A percentile compares a stretch with the other conserved stretches of the same genome.
phyloP scores from a whole-genome alignment of 2,888 invertebrate species.

The Dugesia japonica region DNA sequence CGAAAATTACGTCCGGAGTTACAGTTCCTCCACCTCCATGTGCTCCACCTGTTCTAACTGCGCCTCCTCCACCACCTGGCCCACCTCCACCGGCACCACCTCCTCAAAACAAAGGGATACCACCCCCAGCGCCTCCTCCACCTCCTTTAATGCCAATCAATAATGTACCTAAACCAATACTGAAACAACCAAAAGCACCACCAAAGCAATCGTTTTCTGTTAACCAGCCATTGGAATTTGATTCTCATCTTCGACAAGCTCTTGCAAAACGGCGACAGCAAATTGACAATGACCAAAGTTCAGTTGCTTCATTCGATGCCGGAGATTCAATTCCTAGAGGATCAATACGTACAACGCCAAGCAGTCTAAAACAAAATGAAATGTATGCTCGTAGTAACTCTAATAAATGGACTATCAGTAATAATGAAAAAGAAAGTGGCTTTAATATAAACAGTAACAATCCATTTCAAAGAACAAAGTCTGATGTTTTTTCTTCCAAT shows the following conservation, averaged over 20 bases:
- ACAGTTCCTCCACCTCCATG: too few relatives aligned
- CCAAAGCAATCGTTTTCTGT: background rate
- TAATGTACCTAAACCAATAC: slow-evolving; percentile 4
- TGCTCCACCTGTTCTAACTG: too few relatives aligned
- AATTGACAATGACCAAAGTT: background rate
- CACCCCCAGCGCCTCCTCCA: background rate
- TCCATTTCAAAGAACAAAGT: background rate
- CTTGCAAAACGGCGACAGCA: background rate
- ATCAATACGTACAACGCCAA: background rate
- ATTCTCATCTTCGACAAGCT: slow-evolving; percentile 2
- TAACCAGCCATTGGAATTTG: background rate
- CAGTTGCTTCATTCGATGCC: background rate
- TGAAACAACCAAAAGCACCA: background rate
- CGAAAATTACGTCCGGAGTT: too few relatives aligned
- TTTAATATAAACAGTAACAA: background rate
- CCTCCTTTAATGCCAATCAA: background rate
- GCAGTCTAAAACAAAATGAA: background rate
- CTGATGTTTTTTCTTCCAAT: background rate
- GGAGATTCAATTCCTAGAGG: background rate
- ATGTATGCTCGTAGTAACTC: background rate
- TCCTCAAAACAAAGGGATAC: background rate
- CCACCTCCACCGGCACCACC: background rate
- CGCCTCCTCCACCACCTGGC: too few relatives aligned
- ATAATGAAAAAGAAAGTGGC: background rate
- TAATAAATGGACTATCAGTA: background rate